These are phyloP conservation scores for Rhabdomys dilectus DNA, from an alignment of 2,113 vertebrate genomes.

Conservation along the genomic window DNA sequence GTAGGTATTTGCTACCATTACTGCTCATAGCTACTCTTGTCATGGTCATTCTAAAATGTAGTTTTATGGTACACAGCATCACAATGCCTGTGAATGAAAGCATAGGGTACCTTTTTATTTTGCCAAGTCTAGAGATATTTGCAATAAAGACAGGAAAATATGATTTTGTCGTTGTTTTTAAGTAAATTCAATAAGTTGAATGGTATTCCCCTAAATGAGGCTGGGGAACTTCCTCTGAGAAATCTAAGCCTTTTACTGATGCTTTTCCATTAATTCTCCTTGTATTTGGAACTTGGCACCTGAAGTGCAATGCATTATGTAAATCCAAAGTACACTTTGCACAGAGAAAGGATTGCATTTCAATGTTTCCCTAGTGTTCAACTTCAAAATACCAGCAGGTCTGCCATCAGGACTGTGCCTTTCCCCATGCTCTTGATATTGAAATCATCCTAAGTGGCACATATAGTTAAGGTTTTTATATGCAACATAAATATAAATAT, in stretches of 20 bases:
- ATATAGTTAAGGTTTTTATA: not conserved
- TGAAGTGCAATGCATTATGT: slow-evolving; percentile 72
- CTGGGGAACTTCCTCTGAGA: slow-evolving; percentile 76
- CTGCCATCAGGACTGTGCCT: not conserved
- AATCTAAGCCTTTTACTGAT: slow-evolving; percentile 64
- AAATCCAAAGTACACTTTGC: slow-evolving; percentile 72
- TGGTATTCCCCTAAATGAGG: slow-evolving; percentile 79
- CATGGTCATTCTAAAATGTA: not conserved
- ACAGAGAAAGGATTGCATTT: slow-evolving; percentile 57
- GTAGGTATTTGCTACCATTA: not conserved
- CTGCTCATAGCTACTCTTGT: not conserved
- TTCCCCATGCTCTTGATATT: slow-evolving; percentile 2
- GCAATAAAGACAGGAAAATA: slow-evolving; percentile 71
- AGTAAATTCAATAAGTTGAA: slow-evolving; percentile 78
- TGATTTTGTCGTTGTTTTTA: slow-evolving; percentile 77
- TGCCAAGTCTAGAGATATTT: slow-evolving; percentile 66
- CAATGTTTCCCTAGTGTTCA: slow-evolving; percentile 48
- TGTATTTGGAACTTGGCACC: slow-evolving; percentile 73
- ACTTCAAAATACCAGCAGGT: slow-evolving; percentile 44
- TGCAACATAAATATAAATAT: not conserved
- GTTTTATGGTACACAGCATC: not conserved
- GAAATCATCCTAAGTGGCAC: slow-evolving; percentile 34
- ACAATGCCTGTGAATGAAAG: not conserved
- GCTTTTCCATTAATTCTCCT: slow-evolving; percentile 77
- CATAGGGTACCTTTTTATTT: not conserved